Conservation (phyloP, 2,113 vertebrate species). For the Hemiprocne comata region DNA sequence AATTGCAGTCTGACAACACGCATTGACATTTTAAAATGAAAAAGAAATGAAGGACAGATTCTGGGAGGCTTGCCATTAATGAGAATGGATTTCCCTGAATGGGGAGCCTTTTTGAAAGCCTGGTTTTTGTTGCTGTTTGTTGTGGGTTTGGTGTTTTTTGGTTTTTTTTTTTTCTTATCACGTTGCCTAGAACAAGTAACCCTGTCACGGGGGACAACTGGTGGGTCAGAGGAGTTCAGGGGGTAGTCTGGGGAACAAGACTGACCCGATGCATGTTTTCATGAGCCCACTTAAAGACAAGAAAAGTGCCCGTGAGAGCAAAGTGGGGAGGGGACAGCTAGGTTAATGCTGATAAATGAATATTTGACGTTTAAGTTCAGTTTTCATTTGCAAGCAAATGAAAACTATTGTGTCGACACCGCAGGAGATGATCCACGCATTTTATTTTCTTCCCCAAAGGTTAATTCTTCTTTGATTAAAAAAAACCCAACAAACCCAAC, state of each 20-base stretch:
- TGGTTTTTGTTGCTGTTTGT: too few species aligned
- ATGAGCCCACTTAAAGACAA: not conserved
- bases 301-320: not conserved
- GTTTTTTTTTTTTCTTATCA: not conserved
- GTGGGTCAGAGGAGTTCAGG: not conserved
- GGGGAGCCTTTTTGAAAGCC: not conserved
- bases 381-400: conserved; percentile 19
- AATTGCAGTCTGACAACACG: conserved; percentile 10
- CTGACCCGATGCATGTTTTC: not conserved
- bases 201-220: not conserved
- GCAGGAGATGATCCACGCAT: not conserved
- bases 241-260: not conserved
- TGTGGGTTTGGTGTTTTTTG: too few species aligned
- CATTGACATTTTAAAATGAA: conserved; percentile 47
- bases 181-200: not conserved
- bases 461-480: conserved; percentile 6
- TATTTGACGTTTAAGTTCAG: conserved; percentile 14
- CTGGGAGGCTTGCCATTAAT: conserved; percentile 20
- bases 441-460: not conserved
- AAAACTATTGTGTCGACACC: conserved; percentile 14
- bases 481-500: not conserved
- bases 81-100: conserved; percentile 28
- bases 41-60: conserved; percentile 27
- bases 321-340: not conserved
- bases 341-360: conserved; percentile 3